These are phyloP conservation scores for Ptilodon capucinus DNA, from an alignment of 2,888 invertebrate species.

Conservation along the genomic window DNA sequence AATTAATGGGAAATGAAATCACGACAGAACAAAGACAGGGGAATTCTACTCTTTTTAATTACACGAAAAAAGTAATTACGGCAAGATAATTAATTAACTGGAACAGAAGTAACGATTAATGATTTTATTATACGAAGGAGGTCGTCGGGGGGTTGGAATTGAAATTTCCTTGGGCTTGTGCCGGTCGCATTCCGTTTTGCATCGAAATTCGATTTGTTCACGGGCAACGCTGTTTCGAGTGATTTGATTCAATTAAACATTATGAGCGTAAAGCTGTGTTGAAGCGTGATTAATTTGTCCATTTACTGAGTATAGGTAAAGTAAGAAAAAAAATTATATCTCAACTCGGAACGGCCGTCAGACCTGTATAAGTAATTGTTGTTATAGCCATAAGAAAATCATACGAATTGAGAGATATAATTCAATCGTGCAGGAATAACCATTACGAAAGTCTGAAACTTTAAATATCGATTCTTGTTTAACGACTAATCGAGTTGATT, in stretches of 20 bases:
- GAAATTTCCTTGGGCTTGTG: conserved; percentile 68
- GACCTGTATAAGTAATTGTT: conserved; percentile 25
- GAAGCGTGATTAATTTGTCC: conserved; percentile 47
- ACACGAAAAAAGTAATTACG: conserved; percentile 83
- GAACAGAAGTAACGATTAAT: conserved; percentile 83
- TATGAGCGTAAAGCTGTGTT: conserved; percentile 48
- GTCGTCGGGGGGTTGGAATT: conserved; percentile 69
- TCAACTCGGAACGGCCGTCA: conserved; percentile 19
- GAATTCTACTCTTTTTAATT: conserved; percentile 82
- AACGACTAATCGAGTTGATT: conserved; percentile 14
- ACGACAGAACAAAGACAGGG: conserved; percentile 81
- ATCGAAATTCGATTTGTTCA: conserved; percentile 66
- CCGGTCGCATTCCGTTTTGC: conserved; percentile 59
- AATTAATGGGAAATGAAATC: conserved; percentile 83
- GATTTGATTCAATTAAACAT: conserved; percentile 72
- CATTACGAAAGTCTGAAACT: conserved; percentile 25
- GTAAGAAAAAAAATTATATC: conserved; percentile 27
- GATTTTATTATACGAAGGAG: conserved; percentile 82
- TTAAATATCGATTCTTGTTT: conserved; percentile 19
- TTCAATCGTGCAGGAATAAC: conserved; percentile 22
- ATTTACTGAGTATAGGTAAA: conserved; percentile 36
- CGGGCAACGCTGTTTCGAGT: conserved; percentile 58
- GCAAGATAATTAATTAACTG: conserved; percentile 83
- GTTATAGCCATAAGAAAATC: conserved; percentile 21
- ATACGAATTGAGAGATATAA: conserved; percentile 15